Base-by-base conservation (phyloP, 2,113 vertebrate species). In the Australoheros scitulus region DNA sequence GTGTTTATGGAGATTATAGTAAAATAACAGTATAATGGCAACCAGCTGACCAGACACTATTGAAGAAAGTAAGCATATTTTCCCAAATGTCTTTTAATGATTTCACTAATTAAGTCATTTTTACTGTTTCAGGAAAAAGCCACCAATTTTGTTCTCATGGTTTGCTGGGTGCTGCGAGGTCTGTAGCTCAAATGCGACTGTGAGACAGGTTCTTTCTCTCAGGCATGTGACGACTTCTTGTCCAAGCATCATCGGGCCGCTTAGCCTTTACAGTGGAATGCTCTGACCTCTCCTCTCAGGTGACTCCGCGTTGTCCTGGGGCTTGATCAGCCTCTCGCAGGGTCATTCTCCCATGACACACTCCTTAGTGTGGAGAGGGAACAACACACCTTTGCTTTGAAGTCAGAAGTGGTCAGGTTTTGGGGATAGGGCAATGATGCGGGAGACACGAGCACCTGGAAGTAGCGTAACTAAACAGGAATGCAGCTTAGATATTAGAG, bases 281-380 rank as follows among this genome's bases (percentile, higher is more conserved):
- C 89, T 63, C 80, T 85, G 92, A 83, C 88, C 89, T n/a, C 87
- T 92, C 87, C 76, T 92, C 83, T 92, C 81, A 87, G 87, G 91
- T 81, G 89, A 81, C 88, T 87, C 80, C 60, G 36, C 60, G 20
- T 36, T 88, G 89, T 91, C 90, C 92, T 77, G 81, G 63, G 91
- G 91, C 87, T 56, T 70, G 63, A 55, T 32, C 72, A 8, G 41
- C 82, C 80, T 90, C 84, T 86, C 47, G 22, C 38, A 9, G 80
- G 92, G 89, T 93, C 90, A 90, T 61, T 94, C 91, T 95, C 92
- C 93, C 92, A 81, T 92, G 93, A 94, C 93, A 88, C 76, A 20
- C 65, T 86, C 13, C 63, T 87, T 77, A 61, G 80, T 4, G 52
- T 76, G 77, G 75, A 87, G 80, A 87, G 86, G 84, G 85, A 89